These are phyloP conservation scores for Empis stercorea DNA, from an alignment of 2,888 invertebrate species.

Conservation along the genomic window DNA sequence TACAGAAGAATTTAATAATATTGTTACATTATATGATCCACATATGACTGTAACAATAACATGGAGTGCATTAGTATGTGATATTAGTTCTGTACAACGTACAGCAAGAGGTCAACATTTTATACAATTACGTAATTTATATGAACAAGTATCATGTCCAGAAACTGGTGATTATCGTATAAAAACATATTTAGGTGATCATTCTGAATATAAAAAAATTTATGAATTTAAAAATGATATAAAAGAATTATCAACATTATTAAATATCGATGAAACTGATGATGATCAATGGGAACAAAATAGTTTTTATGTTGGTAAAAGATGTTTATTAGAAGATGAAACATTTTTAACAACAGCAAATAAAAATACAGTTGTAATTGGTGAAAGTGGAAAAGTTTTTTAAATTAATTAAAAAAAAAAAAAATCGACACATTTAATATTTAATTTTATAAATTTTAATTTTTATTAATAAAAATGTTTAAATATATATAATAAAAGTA, in stretches of 20 bases:
- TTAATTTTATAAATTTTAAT: no score
- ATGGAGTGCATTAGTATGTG: constrained; percentile 29
- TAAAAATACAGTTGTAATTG: neutral
- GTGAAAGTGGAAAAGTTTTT: neutral
- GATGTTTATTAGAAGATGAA: constrained; percentile 32
- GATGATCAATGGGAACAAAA: constrained; percentile 33
- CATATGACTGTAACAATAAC: constrained; percentile 29
- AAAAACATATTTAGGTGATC: constrained; percentile 17
- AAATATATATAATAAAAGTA: no score
- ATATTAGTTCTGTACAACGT: constrained; percentile 21
- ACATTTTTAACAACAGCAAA: constrained; percentile 16
- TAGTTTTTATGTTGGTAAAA: constrained; percentile 28
- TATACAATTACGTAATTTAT: constrained; percentile 29
- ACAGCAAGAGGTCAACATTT: constrained; percentile 30
- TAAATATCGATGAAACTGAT: constrained; percentile 17
- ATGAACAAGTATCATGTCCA: constrained; percentile 29
- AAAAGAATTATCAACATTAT: neutral
- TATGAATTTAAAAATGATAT: constrained; percentile 15
- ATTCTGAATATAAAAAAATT: constrained; percentile 16
- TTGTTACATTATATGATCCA: constrained; percentile 24
- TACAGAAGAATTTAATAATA: constrained; percentile 33
- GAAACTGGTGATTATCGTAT: constrained; percentile 17
- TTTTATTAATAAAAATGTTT: no score
- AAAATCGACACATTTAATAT: neutral
- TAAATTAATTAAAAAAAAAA: neutral